Conservation (phyloP, 2,797 vertebrate species). For the Epinephelus coioides region DNA sequence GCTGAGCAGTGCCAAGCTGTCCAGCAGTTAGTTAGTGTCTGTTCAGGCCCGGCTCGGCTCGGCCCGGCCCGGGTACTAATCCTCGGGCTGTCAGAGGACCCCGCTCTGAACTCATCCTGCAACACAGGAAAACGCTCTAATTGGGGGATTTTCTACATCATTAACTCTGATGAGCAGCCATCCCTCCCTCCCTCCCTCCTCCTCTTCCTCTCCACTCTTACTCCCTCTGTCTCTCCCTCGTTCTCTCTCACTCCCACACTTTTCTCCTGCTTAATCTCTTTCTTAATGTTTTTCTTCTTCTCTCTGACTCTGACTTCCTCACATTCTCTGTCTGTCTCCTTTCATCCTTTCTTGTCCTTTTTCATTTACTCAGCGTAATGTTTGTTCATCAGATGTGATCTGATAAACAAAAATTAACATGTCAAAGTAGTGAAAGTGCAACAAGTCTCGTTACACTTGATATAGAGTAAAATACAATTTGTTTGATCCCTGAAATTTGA, state of each 20-base stretch:
- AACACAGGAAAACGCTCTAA: slow-evolving; percentile 89
- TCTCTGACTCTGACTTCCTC: slow-evolving; percentile 48
- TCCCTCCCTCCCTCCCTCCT: slow-evolving; percentile 65
- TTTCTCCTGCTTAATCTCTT: slow-evolving; percentile 65
- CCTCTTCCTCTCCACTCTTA: slow-evolving; percentile 36
- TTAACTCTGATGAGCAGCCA: slow-evolving; percentile 86
- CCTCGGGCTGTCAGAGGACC: slow-evolving; percentile 84
- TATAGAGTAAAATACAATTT: neutral
- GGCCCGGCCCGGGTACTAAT: slow-evolving; percentile 78
- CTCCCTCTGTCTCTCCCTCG: slow-evolving; percentile 34
- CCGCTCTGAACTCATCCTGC: slow-evolving; percentile 87
- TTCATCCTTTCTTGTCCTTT: slow-evolving; percentile 32
- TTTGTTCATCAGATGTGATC: slow-evolving; percentile 10
- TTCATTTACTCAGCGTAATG: slow-evolving; percentile 1
- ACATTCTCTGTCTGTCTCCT: slow-evolving; percentile 30
- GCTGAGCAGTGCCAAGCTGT: slow-evolving; percentile 78
- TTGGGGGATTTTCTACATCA: slow-evolving; percentile 91
- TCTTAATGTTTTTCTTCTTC: slow-evolving; percentile 58
- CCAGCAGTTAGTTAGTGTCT: slow-evolving; percentile 80
- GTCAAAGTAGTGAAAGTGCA: slow-evolving; percentile 13
- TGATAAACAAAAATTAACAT: slow-evolving; percentile 14
- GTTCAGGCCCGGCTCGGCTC: slow-evolving; percentile 68
- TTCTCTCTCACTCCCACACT: slow-evolving; percentile 63
- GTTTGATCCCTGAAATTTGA: neutral
- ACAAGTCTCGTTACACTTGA: neutral